phyloP scores from a whole-genome alignment of 1,140 invertebrate species.

The Habropoda laboriosa region DNA sequence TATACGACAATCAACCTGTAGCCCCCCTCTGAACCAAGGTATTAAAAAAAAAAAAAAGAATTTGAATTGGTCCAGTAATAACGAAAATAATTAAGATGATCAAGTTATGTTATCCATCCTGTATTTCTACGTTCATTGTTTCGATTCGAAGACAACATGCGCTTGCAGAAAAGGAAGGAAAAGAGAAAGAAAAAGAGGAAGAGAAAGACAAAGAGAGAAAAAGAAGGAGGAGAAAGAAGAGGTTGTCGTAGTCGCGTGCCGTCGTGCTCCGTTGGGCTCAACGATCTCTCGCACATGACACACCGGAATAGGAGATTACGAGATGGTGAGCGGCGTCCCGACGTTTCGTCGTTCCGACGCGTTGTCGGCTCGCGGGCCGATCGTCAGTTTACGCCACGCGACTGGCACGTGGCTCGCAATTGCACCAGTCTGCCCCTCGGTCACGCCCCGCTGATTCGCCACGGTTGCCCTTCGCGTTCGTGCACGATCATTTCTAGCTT shows the following conservation, averaged over 20 bases:
- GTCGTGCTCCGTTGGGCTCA: slow-evolving; percentile 74
- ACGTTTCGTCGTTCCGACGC: slow-evolving; percentile 29
- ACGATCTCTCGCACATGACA: slow-evolving; percentile 79
- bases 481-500: slow-evolving; percentile 11
- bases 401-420: slow-evolving; percentile 73
- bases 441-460: slow-evolving; percentile 53
- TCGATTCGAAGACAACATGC: no score
- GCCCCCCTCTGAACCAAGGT: no score
- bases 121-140: no score
- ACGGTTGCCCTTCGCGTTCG: neutral
- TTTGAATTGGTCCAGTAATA: no score
- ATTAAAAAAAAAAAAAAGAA: no score
- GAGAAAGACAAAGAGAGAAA: slow-evolving; percentile 40
- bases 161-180: no score
- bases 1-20: no score
- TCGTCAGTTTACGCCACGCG: slow-evolving; percentile 71
- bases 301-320: slow-evolving; percentile 70
- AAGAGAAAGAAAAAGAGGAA: neutral
- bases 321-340: slow-evolving; percentile 64
- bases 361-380: slow-evolving; percentile 36
- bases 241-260: slow-evolving; percentile 73
- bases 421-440: slow-evolving; percentile 33
- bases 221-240: slow-evolving; percentile 41
- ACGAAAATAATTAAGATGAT: no score
- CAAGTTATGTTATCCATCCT: no score